Evolutionary conservation across 53 echinoderm and acorn worm species (phyloP).

Genomic region (Paracentrotus lividus): DNA sequence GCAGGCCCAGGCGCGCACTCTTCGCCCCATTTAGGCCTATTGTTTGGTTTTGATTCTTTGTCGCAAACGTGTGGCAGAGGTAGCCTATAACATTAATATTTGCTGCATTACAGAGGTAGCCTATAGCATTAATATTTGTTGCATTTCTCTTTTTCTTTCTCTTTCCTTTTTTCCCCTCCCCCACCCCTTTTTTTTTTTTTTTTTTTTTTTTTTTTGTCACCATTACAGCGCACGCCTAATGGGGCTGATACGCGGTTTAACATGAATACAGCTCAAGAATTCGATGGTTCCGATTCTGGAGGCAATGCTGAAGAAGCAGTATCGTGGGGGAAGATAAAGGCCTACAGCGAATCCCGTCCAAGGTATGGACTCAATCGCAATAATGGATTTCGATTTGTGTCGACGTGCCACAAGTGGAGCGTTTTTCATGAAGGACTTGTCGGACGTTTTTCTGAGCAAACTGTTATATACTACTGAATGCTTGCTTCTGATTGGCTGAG

Average conservation of each 20-base stretch:
- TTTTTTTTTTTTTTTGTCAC: no score
- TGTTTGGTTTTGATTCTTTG: no score
- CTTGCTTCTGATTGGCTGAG: no score
- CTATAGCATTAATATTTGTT: no score
- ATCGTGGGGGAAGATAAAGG: conserved; percentile 68
- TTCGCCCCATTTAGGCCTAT: no score
- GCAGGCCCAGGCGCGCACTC: no score
- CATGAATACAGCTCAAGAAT: conserved; percentile 61
- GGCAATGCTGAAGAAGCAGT: conserved; percentile 61
- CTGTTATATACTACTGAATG: neutral
- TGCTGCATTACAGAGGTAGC: no score
- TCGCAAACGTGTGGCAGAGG: no score
- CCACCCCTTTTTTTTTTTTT: neutral
- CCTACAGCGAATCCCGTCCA: conserved; percentile 50
- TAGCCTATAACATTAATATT: no score
- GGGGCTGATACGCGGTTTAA: conserved; percentile 55
- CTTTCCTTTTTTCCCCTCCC: no score
- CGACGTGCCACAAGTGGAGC: no score
- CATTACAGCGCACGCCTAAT: conserved; percentile 34
- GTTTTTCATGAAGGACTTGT: neutral
- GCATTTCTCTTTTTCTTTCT: no score
- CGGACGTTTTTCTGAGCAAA: neutral
- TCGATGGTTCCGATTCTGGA: conserved; percentile 67
- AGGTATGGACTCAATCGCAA: conserved; percentile 39
- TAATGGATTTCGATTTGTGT: neutral